Base-by-base conservation (phyloP, 2,888 invertebrate species). In the Physocephala rufipes region DNA sequence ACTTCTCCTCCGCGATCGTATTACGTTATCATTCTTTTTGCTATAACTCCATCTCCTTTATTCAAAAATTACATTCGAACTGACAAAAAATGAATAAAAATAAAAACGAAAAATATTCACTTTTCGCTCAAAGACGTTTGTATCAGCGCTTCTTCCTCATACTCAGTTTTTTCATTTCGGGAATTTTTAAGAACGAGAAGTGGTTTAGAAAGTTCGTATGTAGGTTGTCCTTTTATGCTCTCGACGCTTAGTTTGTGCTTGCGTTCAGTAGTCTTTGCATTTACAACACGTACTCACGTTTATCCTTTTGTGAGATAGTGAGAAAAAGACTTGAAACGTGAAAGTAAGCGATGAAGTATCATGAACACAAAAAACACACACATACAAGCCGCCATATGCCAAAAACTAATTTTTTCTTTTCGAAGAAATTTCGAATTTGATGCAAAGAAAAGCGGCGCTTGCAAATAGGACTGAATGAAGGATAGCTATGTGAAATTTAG, bases 31-130 rank as follows among this genome's bases (percentile, higher is more conserved):
- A 36, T 36, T 36, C 36, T 36, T 36, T 36, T n/a, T 36, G 5
- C 36, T 36, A 36, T 36, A 4, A 36, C 9, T 36, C 36, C 36
- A n/a, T n/a, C 36, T 36, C 36, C 9, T 36, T 36, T 36, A 7
- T 36, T 3, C 49, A 49, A 13, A 55, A 55, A 66, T 66, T 26
- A 55, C 21, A 15, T 21, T 7, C 13, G 24, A 63, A 47, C 1
- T 26, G 47, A 55, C n/a, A 9, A 19, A 53, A 66, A 65, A n/a
- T 3, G n/a, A 5, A 13, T 19, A 26, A 51, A 26, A 65, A 49
- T n/a, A n/a, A n/a, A n/a, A n/a, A n/a, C 15, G 64, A 64, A 21
- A 64, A 21, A 55, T 53, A 66, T 53, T 66, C 66, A 66, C 66
- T 66, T 66, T 66, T 30, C 66, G 30, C 55, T 19, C 43, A 30